Percentiles rank a stretch among this genome's conserved stretches.
phyloP scores from a whole-genome alignment of 2,797 vertebrate genomes.

The Hoplostethus mediterraneus region DNA sequence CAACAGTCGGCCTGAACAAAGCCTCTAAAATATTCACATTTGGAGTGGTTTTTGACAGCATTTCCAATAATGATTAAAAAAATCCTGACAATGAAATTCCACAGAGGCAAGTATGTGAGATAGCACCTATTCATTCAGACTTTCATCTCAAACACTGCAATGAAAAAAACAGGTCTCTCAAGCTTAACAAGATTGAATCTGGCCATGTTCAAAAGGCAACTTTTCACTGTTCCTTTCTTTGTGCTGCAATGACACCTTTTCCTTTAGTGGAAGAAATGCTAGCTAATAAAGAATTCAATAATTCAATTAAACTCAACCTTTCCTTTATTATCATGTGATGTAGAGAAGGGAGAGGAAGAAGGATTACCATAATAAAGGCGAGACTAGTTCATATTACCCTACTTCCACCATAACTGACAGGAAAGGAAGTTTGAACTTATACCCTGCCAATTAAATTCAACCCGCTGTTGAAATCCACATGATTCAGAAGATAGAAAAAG shows the following conservation, averaged over 20 bases:
- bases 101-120: background rate
- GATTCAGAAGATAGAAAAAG: constrained; percentile 38
- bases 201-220: constrained; percentile 25
- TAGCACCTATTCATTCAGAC: constrained; percentile 2
- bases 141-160: constrained; percentile 19
- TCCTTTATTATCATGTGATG: constrained; percentile 25
- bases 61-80: background rate
- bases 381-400: constrained; percentile 22
- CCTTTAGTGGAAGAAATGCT: constrained; percentile 25
- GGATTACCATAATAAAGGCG: constrained; percentile 62
- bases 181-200: constrained; percentile 15
- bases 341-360: constrained; percentile 16
- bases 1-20: background rate
- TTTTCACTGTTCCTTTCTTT: constrained; percentile 31
- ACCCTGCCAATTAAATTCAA: constrained; percentile 52
- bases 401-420: constrained; percentile 29
- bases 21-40: background rate
- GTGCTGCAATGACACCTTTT: constrained; percentile 26
- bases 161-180: constrained; percentile 13
- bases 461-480: constrained; percentile 51
- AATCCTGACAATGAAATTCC: background rate
- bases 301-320: constrained; percentile 51
- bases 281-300: constrained; percentile 19
- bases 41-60: background rate
- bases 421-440: constrained; percentile 28